A percentile compares a stretch with the other conserved stretches of the same genome.
Evolutionary conservation across 2,113 vertebrate genomes (phyloP).

Genomic region (Phrynosoma platyrhinos): DNA sequence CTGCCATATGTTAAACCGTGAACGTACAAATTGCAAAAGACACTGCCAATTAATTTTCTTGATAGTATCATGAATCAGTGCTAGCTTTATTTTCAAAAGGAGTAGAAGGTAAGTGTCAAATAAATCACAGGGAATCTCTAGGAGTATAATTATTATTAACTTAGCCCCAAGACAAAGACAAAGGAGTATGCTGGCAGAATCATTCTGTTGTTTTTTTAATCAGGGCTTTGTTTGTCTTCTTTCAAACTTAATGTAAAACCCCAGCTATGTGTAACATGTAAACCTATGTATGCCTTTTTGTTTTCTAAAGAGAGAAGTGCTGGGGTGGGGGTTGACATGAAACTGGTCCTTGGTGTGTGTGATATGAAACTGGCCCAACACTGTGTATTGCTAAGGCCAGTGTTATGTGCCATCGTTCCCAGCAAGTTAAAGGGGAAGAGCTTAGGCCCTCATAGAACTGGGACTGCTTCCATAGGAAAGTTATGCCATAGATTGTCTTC

Average conservation of each 20-base stretch:
- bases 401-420: neutral
- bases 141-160: conserved; percentile 64
- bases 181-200: conserved; percentile 29
- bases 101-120: conserved; percentile 68
- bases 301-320: neutral
- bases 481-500: too few relatives aligned
- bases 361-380: too few relatives aligned
- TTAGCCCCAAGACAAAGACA: conserved; percentile 50
- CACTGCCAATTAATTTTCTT: conserved; percentile 74
- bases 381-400: too few relatives aligned
- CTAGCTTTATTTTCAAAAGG: conserved; percentile 63
- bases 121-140: conserved; percentile 73
- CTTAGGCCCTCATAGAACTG: neutral
- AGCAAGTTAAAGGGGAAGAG: neutral
- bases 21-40: conserved; percentile 50
- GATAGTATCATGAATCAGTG: conserved; percentile 72
- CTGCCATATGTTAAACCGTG: conserved; percentile 46
- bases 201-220: accelerated
- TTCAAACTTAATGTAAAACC: conserved; percentile 1
- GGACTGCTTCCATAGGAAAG: neutral
- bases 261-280: neutral
- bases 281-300: neutral
- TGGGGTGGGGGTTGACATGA: neutral
- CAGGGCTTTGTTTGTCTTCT: neutral
- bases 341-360: too few relatives aligned